Evolutionary conservation across 2,113 vertebrate genomes (phyloP), one percentile per base, ranked within the genome.

Genomic region (Plecturocebus donacophilus): DNA sequence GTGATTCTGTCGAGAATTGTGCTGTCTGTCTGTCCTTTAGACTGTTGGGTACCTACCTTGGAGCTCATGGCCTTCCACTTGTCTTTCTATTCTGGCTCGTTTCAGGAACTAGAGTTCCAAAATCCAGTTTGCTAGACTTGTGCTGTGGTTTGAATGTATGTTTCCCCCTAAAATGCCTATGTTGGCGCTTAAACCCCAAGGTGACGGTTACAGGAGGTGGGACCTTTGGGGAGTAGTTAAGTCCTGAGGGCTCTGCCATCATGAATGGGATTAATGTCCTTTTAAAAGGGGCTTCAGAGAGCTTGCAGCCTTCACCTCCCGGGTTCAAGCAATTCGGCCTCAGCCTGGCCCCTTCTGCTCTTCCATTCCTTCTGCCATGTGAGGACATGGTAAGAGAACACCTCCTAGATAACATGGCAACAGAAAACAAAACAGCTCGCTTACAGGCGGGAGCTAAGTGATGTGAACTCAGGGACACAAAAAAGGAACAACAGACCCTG

Each of bases 1-100:
- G 61, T 68, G 30, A 68, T 68, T 68, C 66, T 32, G 27, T 5
- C 27, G 21, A 32, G 35, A 52, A 38, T 8, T 35, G 8, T 47
- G 30, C 0, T 17, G 16, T 32, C 21, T 23, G 2, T 9, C 2
- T 89, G 21, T 66, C 23, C 4, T 38, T 5, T 16, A 17, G 42
- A 3, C 2, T 1, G 8, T 27, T 25, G 35, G 27, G n/a, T 6
- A 8, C 19, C 27, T 23, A 16, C 11, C 12, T 61, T 42, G 0
- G 14, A 87, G 64, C 5, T 47, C 76, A 35, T 4, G 30, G 20
- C 3, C 68, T 77, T 71, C 25, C 14, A 10, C 3, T 11, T 38
- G 13, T 13, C 19, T 52, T 42, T 83, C 35, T 12, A 1, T 19
- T 30, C 14, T 3, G 35, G 21, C 47, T 13, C 0, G 0, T 32